phyloP scores from a whole-genome alignment of 1,140 invertebrate species.

The Bombus soroeensis region DNA sequence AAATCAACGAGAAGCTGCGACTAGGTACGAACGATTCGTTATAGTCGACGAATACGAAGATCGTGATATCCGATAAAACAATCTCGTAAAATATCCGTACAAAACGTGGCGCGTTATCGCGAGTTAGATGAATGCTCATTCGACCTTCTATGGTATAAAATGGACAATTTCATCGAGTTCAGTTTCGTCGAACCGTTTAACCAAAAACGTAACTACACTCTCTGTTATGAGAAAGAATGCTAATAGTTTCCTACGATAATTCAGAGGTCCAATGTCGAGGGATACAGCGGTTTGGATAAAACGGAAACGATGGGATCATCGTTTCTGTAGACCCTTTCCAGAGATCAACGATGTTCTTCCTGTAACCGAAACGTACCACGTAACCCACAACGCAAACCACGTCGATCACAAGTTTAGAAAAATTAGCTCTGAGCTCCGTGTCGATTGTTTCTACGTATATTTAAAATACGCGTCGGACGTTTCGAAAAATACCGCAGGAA shows the following conservation, averaged over 20 bases:
- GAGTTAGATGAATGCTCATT: too few species aligned
- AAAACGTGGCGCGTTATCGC: fast-evolving
- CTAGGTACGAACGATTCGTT: not conserved
- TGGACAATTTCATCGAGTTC: not conserved
- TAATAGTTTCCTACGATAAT: slow-evolving; percentile 25
- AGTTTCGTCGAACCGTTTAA: not conserved
- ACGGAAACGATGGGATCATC: not conserved
- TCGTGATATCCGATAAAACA: fast-evolving
- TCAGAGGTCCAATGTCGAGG: not conserved
- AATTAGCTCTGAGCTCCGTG: not conserved
- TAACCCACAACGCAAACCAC: not conserved
- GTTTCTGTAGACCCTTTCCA: not conserved
- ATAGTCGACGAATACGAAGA: too few species aligned
- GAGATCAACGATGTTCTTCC: not conserved
- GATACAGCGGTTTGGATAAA: not conserved
- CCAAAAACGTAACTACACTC: not conserved
- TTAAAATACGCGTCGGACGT: not conserved
- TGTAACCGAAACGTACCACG: not conserved
- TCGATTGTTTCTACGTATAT: too few species aligned
- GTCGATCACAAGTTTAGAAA: not conserved
- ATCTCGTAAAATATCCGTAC: too few species aligned
- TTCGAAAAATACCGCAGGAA: not conserved
- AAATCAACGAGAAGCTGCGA: not conserved
- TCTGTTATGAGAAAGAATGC: not conserved
- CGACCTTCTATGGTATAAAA: not conserved